Evolutionary conservation across 2,113 vertebrate genomes (phyloP).

Genomic region (Chiloscyllium plagiosum): DNA sequence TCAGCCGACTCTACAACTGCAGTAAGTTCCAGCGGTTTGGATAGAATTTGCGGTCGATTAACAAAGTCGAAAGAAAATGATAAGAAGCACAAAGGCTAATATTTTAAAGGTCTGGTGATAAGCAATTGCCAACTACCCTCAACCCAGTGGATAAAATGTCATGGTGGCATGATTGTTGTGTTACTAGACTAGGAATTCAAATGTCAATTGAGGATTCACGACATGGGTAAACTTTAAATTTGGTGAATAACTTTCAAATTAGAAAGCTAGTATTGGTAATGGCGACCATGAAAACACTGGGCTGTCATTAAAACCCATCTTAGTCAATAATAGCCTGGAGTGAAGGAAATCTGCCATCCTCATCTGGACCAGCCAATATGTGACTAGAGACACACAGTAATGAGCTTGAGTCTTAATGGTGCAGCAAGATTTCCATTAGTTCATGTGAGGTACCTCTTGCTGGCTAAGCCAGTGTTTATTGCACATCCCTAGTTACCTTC

Average conservation of each 20-base stretch:
- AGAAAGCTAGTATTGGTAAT: not conserved
- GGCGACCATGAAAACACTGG: not conserved
- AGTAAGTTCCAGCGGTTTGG: conserved; percentile 51
- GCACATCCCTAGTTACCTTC: no score
- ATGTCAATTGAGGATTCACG: no score
- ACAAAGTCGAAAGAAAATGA: not conserved
- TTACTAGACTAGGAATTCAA: no score
- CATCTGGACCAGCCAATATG: not conserved
- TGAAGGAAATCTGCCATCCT: not conserved
- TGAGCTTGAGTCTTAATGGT: not conserved
- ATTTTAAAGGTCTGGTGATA: not conserved
- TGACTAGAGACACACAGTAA: not conserved
- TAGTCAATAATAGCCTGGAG: not conserved
- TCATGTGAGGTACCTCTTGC: no score
- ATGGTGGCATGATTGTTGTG: no score
- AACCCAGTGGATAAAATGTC: not conserved
- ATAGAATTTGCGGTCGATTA: no score
- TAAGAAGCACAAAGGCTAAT: not conserved
- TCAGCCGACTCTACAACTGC: conserved; percentile 81
- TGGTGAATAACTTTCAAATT: not conserved
- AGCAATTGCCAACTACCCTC: not conserved
- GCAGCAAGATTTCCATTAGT: no score
- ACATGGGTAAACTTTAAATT: not conserved
- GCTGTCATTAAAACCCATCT: not conserved
- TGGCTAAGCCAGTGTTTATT: no score